Percentiles rank a stretch among this genome's conserved stretches.
phyloP scores from a whole-genome alignment of 2,797 vertebrate genomes.

The Argentina silus region DNA sequence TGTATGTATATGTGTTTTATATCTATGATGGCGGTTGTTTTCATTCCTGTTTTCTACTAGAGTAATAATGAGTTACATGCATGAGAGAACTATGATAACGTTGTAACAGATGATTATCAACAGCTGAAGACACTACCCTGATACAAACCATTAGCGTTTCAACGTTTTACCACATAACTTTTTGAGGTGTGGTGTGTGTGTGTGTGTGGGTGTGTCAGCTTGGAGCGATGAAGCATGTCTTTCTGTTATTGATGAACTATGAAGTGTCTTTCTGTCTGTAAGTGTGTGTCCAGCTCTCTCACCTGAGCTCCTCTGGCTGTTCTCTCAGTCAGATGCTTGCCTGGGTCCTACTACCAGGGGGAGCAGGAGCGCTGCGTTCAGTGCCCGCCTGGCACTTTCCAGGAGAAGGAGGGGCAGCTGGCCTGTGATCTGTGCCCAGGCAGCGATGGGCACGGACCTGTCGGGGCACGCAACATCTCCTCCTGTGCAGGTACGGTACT shows the following conservation, averaged over 20 bases:
- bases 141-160: too few species aligned
- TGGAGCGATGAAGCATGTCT: not conserved
- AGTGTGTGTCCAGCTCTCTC: conserved; percentile 45
- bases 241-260: not conserved
- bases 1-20: too few species aligned
- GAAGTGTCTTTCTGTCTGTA: too few species aligned
- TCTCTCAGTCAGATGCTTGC: conserved; percentile 95
- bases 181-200: conserved; percentile 17
- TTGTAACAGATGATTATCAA: too few species aligned
- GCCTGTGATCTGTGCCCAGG: conserved; percentile 97
- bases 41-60: too few species aligned
- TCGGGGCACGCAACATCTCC: conserved; percentile 91
- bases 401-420: conserved; percentile 97
- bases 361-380: conserved; percentile 94
- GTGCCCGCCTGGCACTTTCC: conserved; percentile 94
- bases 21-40: too few species aligned
- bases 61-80: too few species aligned
- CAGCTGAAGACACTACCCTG: too few species aligned
- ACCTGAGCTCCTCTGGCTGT: conserved; percentile 70
- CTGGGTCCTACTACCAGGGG: conserved; percentile 95
- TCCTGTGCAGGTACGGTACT: conserved; percentile 86
- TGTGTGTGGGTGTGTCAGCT: conserved; percentile 1
- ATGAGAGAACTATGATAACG: too few species aligned
- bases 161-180: too few species aligned
- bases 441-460: conserved; percentile 87